A percentile compares a stretch with the other conserved stretches of the same genome.
These are phyloP conservation scores for Diabrotica undecimpunctata DNA, from an alignment of 1,140 invertebrate genomes.

Conservation along the genomic window DNA sequence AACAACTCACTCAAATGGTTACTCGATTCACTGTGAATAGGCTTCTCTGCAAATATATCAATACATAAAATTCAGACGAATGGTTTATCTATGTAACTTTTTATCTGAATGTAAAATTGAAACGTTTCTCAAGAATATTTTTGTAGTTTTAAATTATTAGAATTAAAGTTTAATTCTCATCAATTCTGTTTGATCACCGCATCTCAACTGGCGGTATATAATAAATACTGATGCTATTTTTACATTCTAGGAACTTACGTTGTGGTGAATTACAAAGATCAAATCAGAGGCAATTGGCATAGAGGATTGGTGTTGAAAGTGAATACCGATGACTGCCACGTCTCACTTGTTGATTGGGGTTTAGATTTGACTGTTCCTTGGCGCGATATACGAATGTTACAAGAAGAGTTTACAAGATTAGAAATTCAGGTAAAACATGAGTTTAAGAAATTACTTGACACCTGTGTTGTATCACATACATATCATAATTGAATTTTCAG, in stretches of 20 bases:
- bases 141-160: no score
- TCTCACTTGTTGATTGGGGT: slow-evolving; percentile 34
- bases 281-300: slow-evolving; percentile 26
- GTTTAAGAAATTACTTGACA: neutral
- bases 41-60: no score
- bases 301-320: slow-evolving; percentile 27
- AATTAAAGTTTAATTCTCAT: no score
- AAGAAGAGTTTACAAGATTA: slow-evolving; percentile 26
- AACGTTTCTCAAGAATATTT: no score
- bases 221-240: neutral
- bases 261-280: slow-evolving; percentile 26
- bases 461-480: no score
- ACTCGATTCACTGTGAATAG: no score
- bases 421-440: slow-evolving; percentile 27
- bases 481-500: slow-evolving; percentile 16
- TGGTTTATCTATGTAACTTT: no score
- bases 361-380: slow-evolving; percentile 22
- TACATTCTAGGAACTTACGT: slow-evolving; percentile 28
- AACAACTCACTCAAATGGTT: no score
- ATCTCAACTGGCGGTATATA: no score
- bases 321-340: slow-evolving; percentile 22
- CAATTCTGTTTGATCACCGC: no score
- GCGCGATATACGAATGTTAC: slow-evolving; percentile 19
- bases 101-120: no score
- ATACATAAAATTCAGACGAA: no score